Evolutionary conservation across 92 coral and sea anemone species (phyloP), one percentile per base, ranked within the genome.

Genomic region (Palythoa grandiflora): DNA sequence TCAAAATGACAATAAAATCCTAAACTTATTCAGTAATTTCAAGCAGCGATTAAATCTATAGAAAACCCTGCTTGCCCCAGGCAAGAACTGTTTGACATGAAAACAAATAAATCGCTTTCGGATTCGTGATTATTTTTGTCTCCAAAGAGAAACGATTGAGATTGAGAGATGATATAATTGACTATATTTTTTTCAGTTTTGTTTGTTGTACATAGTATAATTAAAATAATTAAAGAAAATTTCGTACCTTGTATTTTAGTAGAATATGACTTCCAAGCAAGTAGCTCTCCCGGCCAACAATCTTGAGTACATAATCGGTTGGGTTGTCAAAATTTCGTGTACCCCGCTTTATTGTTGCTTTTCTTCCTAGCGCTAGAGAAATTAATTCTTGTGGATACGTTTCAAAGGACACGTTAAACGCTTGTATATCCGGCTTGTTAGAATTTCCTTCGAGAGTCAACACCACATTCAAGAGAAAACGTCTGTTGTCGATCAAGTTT

Each of bases 271-370:
- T 68, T 59, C 98, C 99, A 48, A 95, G 88, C 55, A 96, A 80
- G 79, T 95, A 96, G 77, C 94, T 88, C 84, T 96, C 98, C 86
- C 88, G 89, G 15, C 99, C 98, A n/a, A 92, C 90, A 75, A 95
- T 91, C 93, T 95, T 96, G 75, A 96, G 77, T 20, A 96, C 98
- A 85, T 89, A 96, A 83, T 94, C 98, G 3, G 10, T 75, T 0
- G 94, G 96, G 57, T 95, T 95, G 38, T 93, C 94, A 48, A 89
- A 86, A 36, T 95, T 97, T 39, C 87, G 95, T 1, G 89, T 91
- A 1, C 92, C 91, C 94, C 28, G 28, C 28, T 94, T 92, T 17
- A 93, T 77, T 0, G 88, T 92, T 12, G 93, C 95, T 47, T 94
- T 87, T 59, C 90, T 91, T 76, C 84, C 88, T 60, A 96, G 78